phyloP scores from a whole-genome alignment of 2,888 invertebrate genomes.

The Dryobotodes eremita region DNA sequence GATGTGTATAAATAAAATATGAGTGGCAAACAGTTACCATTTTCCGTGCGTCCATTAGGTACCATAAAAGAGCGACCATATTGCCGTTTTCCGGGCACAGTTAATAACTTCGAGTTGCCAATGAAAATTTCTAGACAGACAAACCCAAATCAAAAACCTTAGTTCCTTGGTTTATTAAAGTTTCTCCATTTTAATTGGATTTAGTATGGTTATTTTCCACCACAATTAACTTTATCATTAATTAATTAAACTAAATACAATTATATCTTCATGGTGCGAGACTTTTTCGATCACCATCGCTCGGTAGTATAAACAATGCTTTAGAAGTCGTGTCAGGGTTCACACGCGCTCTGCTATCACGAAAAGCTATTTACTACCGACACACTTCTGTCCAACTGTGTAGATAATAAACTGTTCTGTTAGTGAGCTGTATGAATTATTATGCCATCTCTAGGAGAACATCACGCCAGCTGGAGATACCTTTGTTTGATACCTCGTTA shows the following conservation, averaged over 20 bases:
- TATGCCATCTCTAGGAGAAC: slow-evolving; percentile 54
- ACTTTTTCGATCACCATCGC: slow-evolving; percentile 16
- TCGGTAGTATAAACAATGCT: slow-evolving; percentile 54
- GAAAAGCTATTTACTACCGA: slow-evolving; percentile 82
- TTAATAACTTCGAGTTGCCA: neutral
- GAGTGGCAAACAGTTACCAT: neutral
- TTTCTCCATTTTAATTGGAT: neutral
- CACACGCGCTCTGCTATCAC: slow-evolving; percentile 81
- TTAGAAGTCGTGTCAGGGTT: slow-evolving; percentile 73
- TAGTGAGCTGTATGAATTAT: slow-evolving; percentile 76
- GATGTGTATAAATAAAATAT: slow-evolving; percentile 14
- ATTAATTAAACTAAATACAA: neutral
- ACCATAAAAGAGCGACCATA: neutral
- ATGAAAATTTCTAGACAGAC: neutral
- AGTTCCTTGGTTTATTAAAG: neutral
- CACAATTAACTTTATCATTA: neutral
- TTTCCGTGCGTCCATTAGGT: neutral
- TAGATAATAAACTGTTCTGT: slow-evolving; percentile 75
- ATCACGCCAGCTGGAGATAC: slow-evolving; percentile 48
- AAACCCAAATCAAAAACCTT: neutral
- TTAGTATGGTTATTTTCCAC: neutral
- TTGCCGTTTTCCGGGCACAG: neutral
- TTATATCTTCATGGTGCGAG: neutral
- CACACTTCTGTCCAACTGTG: slow-evolving; percentile 83
- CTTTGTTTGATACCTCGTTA: slow-evolving; percentile 40